These are phyloP conservation scores for Bombus pyrosoma DNA, from an alignment of 1,140 invertebrate species.

Conservation along the genomic window DNA sequence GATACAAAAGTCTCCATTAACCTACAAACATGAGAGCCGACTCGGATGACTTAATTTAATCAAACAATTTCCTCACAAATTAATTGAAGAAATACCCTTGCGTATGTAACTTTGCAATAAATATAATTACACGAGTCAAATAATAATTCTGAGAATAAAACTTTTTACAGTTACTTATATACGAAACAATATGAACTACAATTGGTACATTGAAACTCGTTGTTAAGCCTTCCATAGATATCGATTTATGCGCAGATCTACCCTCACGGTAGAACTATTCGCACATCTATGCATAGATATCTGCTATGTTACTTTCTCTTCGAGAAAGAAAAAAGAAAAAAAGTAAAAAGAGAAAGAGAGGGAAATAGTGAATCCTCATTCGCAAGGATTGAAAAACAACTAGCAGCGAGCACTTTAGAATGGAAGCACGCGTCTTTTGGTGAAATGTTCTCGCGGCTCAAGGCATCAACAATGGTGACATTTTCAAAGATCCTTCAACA, in stretches of 20 bases:
- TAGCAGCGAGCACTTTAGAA: not conserved
- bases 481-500: not conserved
- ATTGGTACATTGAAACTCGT: not conserved
- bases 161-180: no score
- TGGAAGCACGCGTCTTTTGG: not conserved
- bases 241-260: constrained; percentile 20
- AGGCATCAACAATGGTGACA: not conserved
- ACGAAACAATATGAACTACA: not conserved
- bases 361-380: not conserved
- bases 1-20: not conserved
- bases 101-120: not conserved
- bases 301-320: not conserved
- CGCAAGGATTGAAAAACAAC: not conserved
- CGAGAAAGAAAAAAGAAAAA: not conserved
- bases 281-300: constrained; percentile 1
- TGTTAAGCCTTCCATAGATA: not conserved
- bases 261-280: not conserved
- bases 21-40: not conserved
- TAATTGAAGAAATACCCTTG: not conserved
- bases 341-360: not conserved
- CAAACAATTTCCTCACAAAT: not conserved
- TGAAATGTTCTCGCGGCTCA: not conserved
- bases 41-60: not conserved
- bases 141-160: not conserved
- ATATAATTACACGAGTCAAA: not conserved